These are phyloP conservation scores for Mus caroli DNA, from an alignment of 2,797 vertebrate species.

Conservation along the genomic window DNA sequence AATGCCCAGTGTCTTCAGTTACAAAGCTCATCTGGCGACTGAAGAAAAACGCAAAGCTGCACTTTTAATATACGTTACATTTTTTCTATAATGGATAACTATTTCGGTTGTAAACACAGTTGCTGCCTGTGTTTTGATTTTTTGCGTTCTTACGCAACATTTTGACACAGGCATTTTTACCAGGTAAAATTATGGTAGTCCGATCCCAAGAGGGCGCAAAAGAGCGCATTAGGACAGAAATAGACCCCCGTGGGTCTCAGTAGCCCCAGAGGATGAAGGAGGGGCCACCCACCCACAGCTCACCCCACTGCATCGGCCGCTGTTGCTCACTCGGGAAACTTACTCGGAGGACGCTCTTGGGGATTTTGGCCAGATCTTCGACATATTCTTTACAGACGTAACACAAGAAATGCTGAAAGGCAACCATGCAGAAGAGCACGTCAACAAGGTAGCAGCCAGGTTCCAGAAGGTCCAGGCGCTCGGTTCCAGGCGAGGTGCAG, in stretches of 20 bases:
- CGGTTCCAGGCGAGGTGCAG: background rate
- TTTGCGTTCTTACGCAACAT: background rate
- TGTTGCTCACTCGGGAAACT: constrained; percentile 73
- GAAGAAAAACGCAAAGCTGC: background rate
- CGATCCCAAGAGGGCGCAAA: background rate
- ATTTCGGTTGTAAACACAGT: background rate
- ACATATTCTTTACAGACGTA: constrained; percentile 97
- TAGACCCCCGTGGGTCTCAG: background rate
- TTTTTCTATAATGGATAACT: constrained; percentile 17
- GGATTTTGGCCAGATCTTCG: constrained; percentile 96
- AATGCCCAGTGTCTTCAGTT: background rate
- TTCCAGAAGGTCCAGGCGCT: background rate
- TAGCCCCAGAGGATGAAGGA: background rate
- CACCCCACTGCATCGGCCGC: background rate
- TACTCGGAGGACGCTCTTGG: constrained; percentile 91
- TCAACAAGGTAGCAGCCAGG: constrained; percentile 57
- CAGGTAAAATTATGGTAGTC: background rate
- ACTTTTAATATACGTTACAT: background rate
- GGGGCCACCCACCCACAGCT: background rate
- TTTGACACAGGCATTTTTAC: background rate
- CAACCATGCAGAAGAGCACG: rapidly evolving
- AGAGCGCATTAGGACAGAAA: background rate
- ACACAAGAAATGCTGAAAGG: constrained; percentile 95
- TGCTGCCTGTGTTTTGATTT: constrained; percentile 15
- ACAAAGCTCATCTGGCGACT: constrained; percentile 1